Conservation (phyloP, 2,888 invertebrate genomes). For the Drosophila leonis region DNA sequence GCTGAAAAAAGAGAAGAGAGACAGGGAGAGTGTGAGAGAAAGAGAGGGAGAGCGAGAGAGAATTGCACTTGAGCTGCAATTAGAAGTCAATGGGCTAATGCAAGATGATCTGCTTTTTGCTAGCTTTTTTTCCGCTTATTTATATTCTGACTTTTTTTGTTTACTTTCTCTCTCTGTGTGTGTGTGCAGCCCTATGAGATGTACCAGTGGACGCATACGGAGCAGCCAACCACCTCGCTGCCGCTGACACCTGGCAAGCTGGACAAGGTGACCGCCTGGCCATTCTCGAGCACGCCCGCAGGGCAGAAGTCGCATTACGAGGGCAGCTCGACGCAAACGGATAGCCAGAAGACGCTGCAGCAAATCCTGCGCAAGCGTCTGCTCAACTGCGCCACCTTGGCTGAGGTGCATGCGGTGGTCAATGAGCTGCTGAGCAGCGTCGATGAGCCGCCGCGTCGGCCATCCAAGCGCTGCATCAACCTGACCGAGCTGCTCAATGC, state of each 20-base stretch:
- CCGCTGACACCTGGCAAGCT: conserved; percentile 92
- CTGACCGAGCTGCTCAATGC: conserved; percentile 82
- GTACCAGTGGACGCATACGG: conserved; percentile 96
- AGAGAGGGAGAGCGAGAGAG: not conserved
- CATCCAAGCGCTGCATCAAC: conserved; percentile 78
- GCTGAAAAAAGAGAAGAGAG: not conserved
- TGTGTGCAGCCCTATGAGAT: conserved; percentile 92
- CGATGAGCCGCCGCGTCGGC: conserved; percentile 72
- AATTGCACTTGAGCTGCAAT: conserved; percentile 67
- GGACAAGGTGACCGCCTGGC: conserved; percentile 90
- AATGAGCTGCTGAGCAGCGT: conserved; percentile 79
- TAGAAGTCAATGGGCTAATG: conserved; percentile 68
- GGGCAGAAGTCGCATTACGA: conserved; percentile 16
- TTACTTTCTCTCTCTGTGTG: not conserved
- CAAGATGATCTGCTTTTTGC: conserved; percentile 25
- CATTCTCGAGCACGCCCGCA: conserved; percentile 86
- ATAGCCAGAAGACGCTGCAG: conserved; percentile 64
- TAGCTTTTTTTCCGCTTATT: not conserved
- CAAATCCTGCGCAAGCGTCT: conserved; percentile 78
- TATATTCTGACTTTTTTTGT: conserved; percentile 68
- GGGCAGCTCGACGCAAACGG: conserved; percentile 22
- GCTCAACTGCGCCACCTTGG: conserved; percentile 80
- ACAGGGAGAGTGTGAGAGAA: not conserved
- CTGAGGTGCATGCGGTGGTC: conserved; percentile 82
- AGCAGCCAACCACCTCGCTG: conserved; percentile 89